Evolutionary conservation across 2,113 vertebrate genomes (phyloP).

Genomic region (Todiramphus saurophagus): DNA sequence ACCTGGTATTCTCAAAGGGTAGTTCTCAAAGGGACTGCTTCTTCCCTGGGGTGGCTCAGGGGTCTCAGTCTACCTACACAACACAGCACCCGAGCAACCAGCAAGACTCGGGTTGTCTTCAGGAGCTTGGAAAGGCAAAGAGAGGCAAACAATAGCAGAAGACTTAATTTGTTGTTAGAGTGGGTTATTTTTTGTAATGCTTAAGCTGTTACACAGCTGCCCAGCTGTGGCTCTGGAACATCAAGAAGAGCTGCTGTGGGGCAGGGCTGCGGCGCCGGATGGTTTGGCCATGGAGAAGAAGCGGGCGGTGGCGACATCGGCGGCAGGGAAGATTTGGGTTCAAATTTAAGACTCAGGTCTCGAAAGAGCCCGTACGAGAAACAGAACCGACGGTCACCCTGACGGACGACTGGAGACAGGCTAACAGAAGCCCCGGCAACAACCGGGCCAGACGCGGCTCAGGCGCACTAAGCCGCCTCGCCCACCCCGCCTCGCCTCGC

Average conservation of each 20-base stretch:
- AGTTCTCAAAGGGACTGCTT: neutral
- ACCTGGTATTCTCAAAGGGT: accelerated
- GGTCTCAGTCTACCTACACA: neutral
- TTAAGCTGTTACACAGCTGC: neutral
- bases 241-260: neutral
- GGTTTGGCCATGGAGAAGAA: accelerated
- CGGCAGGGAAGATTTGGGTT: accelerated
- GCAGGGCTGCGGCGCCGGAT: neutral
- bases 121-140: neutral
- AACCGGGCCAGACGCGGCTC: too few species aligned
- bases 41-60: neutral
- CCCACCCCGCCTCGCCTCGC: too few species aligned
- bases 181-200: neutral
- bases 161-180: too few species aligned
- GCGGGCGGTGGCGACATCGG: accelerated
- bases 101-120: neutral
- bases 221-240: neutral
- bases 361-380: accelerated
- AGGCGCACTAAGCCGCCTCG: too few species aligned
- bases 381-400: accelerated
- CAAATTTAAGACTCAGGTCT: neutral
- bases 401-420: accelerated
- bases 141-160: neutral
- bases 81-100: accelerated
- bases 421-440: accelerated